A percentile compares a stretch with the other conserved stretches of the same genome.
phyloP scores from a whole-genome alignment of 2,888 invertebrate genomes.

The Drosophila limbata region DNA sequence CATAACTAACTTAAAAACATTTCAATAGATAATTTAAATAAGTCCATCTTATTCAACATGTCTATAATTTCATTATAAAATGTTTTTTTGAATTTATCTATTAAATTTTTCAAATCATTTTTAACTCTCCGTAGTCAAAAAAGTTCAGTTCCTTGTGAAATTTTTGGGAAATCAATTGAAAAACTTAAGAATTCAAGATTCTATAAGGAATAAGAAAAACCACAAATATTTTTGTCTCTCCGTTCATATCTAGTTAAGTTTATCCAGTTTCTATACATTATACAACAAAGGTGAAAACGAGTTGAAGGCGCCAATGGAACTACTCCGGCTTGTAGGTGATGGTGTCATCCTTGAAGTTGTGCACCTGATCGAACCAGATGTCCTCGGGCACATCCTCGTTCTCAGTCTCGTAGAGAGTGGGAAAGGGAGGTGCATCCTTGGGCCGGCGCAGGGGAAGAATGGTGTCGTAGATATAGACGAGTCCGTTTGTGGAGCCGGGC shows the following conservation, averaged over 20 bases:
- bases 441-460: conserved; percentile 88
- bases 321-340: conserved; percentile 88
- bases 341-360: conserved; percentile 90
- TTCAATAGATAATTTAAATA: too few relatives aligned
- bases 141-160: background rate
- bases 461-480: conserved; percentile 94
- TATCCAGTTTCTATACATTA: conserved; percentile 30
- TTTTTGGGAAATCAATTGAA: background rate
- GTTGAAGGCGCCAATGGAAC: conserved; percentile 7
- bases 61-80: too few relatives aligned
- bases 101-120: background rate
- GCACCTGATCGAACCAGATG: conserved; percentile 91
- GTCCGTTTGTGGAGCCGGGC: conserved; percentile 93
- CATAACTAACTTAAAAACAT: too few relatives aligned
- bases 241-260: conserved; percentile 30
- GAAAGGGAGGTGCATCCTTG: conserved; percentile 89
- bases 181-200: background rate
- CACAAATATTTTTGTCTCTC: background rate
- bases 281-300: conserved; percentile 37
- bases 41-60: too few relatives aligned
- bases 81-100: too few relatives aligned
- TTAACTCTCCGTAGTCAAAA: background rate
- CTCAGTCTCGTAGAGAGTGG: conserved; percentile 89
- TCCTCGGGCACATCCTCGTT: conserved; percentile 87
- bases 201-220: background rate